Conservation (phyloP, 2,113 vertebrate genomes). For the Smithornis capensis region DNA sequence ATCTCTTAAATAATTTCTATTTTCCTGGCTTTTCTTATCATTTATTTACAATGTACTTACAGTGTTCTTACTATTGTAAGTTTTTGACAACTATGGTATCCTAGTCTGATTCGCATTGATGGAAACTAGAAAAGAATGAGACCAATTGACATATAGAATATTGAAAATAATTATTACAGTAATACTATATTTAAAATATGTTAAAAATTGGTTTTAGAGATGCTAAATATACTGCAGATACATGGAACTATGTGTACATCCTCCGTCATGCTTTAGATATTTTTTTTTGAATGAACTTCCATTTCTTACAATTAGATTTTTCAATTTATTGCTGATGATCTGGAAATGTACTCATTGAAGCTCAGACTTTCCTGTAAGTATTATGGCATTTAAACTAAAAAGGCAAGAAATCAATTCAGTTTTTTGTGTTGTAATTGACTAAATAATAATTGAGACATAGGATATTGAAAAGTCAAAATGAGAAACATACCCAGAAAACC, state of each 20-base stretch:
- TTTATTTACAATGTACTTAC: neutral
- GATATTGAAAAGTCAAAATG: neutral
- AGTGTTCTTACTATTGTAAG: neutral
- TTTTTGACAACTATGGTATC: neutral
- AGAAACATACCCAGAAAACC: neutral
- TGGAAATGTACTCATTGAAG: slow-evolving; percentile 7
- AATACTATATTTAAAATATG: neutral
- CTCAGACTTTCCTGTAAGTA: neutral
- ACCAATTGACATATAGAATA: neutral
- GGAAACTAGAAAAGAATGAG: neutral
- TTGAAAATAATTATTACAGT: neutral
- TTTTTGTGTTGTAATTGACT: slow-evolving; percentile 21
- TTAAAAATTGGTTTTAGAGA: neutral
- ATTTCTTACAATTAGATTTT: neutral
- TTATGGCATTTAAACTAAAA: slow-evolving; percentile 33
- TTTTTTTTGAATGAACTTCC: neutral
- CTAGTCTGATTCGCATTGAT: neutral
- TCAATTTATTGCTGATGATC: neutral
- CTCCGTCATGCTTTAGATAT: neutral
- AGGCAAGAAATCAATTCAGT: slow-evolving; percentile 47
- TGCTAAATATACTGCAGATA: neutral
- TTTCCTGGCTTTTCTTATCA: neutral
- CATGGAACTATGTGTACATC: neutral
- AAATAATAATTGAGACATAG: neutral
- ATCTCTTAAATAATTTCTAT: neutral